Evolutionary conservation across 2,113 vertebrate species (phyloP).

Genomic region (Mormyrus iriodes): DNA sequence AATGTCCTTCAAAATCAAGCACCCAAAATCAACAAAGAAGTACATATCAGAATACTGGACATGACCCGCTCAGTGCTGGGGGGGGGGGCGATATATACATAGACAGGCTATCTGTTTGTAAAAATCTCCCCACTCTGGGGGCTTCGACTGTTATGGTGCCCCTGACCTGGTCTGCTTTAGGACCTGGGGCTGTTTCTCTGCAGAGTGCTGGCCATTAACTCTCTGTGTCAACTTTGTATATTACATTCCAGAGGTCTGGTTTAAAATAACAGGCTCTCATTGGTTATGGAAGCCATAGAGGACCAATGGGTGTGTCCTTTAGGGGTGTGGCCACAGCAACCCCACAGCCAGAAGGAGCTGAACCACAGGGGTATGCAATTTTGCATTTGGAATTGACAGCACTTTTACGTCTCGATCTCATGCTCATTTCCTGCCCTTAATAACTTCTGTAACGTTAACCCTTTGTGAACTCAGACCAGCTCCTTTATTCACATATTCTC

Average conservation of each 20-base stretch:
- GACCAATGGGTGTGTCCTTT: background rate
- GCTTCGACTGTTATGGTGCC: background rate
- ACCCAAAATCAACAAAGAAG: background rate
- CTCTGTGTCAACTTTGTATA: background rate
- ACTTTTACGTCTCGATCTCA: background rate
- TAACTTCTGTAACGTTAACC: background rate
- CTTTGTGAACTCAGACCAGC: constrained; percentile 1
- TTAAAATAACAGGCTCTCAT: background rate
- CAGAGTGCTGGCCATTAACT: background rate
- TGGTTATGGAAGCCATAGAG: background rate
- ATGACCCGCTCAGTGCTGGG: background rate
- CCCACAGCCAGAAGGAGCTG: background rate
- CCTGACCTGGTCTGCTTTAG: background rate
- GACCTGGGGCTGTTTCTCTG: background rate
- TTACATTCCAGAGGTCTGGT: background rate
- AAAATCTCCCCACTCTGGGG: background rate
- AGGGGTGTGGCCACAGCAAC: background rate
- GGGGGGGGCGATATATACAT: background rate
- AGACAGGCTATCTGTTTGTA: background rate
- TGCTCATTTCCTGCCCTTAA: background rate
- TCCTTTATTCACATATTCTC: background rate
- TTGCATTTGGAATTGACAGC: background rate
- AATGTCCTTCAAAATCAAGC: background rate
- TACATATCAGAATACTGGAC: background rate
- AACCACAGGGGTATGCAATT: background rate